Conservation (phyloP, 2,888 invertebrate species). For the Phoenoteleia sp. region DNA sequence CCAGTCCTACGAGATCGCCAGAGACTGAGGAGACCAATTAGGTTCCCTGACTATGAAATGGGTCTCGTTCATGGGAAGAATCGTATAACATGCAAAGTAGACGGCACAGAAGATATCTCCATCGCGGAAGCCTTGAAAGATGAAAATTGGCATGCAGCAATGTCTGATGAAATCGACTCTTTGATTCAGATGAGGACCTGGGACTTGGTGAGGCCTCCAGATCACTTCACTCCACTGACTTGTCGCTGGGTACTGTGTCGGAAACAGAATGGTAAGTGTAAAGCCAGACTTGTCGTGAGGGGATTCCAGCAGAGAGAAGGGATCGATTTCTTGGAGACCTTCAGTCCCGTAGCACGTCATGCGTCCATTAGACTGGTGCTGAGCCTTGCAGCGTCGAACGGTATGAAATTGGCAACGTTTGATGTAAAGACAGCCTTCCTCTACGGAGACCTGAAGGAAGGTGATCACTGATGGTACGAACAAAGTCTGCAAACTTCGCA, state of each 20-base stretch:
- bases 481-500: no score
- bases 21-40: slow-evolving; percentile 58
- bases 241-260: slow-evolving; percentile 72
- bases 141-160: not conserved
- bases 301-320: slow-evolving; percentile 74
- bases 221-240: slow-evolving; percentile 35
- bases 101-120: slow-evolving; percentile 72
- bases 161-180: slow-evolving; percentile 68
- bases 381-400: slow-evolving; percentile 73
- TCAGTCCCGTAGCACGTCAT: slow-evolving; percentile 76
- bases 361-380: slow-evolving; percentile 72
- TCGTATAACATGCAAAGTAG: no score
- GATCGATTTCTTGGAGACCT: slow-evolving; percentile 72
- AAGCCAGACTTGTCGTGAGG: slow-evolving; percentile 75
- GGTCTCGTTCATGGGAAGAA: not conserved
- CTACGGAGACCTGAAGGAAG: no score
- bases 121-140: slow-evolving; percentile 58
- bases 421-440: slow-evolving; percentile 65
- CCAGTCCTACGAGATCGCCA: slow-evolving; percentile 70
- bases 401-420: slow-evolving; percentile 63
- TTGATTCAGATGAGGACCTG: slow-evolving; percentile 75
- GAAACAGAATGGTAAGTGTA: slow-evolving; percentile 73
- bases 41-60: slow-evolving; percentile 57
- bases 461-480: no score
- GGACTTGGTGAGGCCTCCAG: slow-evolving; percentile 64